Evolutionary conservation across 1,140 invertebrate genomes (phyloP).

Genomic region (Diachasmimorpha longicaudata): DNA sequence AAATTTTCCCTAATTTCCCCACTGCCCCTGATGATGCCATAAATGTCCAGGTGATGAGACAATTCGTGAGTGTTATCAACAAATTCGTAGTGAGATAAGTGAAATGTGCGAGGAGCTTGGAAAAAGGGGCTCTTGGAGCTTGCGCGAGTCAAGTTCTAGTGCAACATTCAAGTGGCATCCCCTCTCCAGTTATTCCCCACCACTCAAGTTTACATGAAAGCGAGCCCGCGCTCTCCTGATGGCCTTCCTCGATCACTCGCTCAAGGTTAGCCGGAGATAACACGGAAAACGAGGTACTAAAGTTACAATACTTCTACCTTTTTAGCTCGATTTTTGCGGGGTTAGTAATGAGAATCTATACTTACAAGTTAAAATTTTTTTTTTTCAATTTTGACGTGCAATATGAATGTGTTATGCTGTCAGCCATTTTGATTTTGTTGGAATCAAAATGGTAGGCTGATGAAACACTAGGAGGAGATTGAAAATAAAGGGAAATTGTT

Average conservation of each 20-base stretch:
- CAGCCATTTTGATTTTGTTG: no score
- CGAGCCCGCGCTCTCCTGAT: neutral
- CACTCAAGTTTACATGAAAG: conserved; percentile 21
- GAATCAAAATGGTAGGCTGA: no score
- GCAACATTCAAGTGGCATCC: neutral
- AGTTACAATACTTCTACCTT: neutral
- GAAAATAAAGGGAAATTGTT: no score
- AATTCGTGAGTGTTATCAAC: no score
- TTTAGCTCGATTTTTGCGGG: neutral
- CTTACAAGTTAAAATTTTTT: no score
- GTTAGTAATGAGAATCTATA: neutral
- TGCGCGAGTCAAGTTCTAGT: conserved; percentile 25
- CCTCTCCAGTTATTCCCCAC: neutral
- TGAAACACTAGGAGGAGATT: no score
- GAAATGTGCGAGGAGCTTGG: neutral
- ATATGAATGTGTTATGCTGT: no score
- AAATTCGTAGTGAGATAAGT: neutral
- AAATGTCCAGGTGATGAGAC: no score
- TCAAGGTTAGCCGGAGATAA: conserved; percentile 19
- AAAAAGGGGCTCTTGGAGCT: neutral
- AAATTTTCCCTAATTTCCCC: no score
- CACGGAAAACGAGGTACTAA: conserved; percentile 11
- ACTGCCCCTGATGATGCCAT: no score
- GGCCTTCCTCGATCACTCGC: conserved; percentile 6
- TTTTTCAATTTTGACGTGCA: no score